Percentiles rank a stretch among this genome's conserved stretches.
Evolutionary conservation across 2,797 vertebrate species (phyloP).

Genomic region (Pipistrellus pygmaeus): DNA sequence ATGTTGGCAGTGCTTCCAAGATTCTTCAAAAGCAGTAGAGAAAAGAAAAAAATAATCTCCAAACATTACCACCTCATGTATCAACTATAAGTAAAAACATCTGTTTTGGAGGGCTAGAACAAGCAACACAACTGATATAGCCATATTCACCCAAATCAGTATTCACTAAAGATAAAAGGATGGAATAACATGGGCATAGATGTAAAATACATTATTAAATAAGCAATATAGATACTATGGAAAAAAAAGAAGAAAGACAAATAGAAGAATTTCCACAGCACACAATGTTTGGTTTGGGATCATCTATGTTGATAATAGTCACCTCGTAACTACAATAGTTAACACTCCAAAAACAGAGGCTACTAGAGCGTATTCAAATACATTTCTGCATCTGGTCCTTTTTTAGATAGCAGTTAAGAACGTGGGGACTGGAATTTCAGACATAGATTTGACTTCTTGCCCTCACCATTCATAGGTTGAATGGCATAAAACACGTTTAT

Average conservation of each 20-base stretch:
- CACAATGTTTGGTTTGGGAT: background rate
- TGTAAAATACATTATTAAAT: constrained; percentile 41
- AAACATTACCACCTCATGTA: constrained; percentile 5
- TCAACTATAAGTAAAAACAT: constrained; percentile 51
- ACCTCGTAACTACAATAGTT: background rate
- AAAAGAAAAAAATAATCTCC: constrained; percentile 47
- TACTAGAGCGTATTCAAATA: background rate
- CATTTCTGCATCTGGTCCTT: background rate
- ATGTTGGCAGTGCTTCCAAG: constrained; percentile 69
- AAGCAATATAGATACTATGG: background rate
- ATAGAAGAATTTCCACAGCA: background rate
- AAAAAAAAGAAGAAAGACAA: constrained; percentile 22
- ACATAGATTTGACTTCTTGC: background rate
- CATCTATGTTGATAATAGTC: background rate
- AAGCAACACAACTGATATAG: background rate
- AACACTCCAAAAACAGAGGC: background rate
- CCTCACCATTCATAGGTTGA: background rate
- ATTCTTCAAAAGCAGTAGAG: constrained; percentile 19
- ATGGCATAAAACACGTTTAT: background rate
- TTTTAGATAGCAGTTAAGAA: background rate
- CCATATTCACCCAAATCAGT: background rate
- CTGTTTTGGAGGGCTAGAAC: constrained; percentile 19
- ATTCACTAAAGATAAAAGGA: background rate
- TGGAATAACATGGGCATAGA: background rate
- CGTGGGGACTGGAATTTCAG: background rate